Conservation (phyloP, 2,113 vertebrate species). For the Epinephelus lanceolatus region DNA sequence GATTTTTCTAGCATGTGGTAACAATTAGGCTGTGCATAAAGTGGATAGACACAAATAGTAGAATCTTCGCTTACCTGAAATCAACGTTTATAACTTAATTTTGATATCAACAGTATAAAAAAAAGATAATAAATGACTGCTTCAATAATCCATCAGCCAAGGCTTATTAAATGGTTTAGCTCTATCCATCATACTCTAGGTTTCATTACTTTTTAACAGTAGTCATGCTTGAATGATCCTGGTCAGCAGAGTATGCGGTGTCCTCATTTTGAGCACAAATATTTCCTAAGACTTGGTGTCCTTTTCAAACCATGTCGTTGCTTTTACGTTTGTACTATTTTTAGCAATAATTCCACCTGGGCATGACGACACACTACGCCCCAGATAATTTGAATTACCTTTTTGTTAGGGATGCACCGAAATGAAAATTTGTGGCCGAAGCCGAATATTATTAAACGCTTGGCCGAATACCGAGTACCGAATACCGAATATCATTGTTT, state of each 20-base stretch:
- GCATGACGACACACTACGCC: background rate
- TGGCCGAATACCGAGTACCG: too few relatives aligned
- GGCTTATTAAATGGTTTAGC: slow-evolving; percentile 25
- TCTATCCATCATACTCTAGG: background rate
- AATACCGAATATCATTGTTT: too few relatives aligned
- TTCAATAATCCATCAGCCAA: background rate
- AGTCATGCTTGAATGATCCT: slow-evolving; percentile 11
- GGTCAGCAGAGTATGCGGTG: slow-evolving; percentile 21
- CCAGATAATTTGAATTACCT: background rate
- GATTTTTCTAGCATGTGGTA: background rate
- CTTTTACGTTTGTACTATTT: slow-evolving; percentile 2
- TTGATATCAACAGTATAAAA: background rate
- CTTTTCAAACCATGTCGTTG: background rate
- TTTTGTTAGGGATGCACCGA: too few relatives aligned
- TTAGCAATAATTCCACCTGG: background rate
- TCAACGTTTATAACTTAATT: background rate
- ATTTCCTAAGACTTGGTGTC: background rate
- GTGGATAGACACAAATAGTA: background rate
- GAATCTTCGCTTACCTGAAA: background rate
- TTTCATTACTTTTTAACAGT: slow-evolving; percentile 18
- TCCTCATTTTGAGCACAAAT: slow-evolving; percentile 11
- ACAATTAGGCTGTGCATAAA: background rate
- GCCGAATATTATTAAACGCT: too few relatives aligned
- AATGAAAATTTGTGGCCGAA: too few relatives aligned
- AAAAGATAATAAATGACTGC: background rate